These are phyloP conservation scores for Rhea americana DNA, from an alignment of 2,113 vertebrate species.

Conservation along the genomic window DNA sequence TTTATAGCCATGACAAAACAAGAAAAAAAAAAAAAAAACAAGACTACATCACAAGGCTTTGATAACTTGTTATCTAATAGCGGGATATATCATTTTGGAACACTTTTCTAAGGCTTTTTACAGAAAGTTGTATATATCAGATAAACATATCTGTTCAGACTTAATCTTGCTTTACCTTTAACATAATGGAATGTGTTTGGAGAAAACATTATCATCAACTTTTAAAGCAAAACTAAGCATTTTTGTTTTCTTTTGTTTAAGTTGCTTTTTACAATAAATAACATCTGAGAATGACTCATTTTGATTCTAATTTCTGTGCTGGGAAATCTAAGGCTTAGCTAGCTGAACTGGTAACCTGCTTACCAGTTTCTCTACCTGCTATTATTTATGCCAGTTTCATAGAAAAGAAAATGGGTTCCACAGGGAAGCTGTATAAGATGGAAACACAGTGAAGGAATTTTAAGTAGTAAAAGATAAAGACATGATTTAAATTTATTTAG, in stretches of 20 bases:
- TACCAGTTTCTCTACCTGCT: conserved; percentile 33
- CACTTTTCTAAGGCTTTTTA: neutral
- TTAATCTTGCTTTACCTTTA: neutral
- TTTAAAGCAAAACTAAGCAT: neutral
- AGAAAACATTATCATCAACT: neutral
- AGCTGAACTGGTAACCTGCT: neutral
- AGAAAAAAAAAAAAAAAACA: neutral
- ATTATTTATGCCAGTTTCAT: conserved; percentile 25
- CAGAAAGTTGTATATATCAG: neutral
- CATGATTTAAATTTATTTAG: conserved; percentile 53
- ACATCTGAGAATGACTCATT: neutral
- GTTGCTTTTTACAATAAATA: neutral
- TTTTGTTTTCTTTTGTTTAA: neutral
- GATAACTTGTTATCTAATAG: neutral
- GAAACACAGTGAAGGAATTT: conserved; percentile 22
- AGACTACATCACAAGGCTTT: neutral
- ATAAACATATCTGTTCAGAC: neutral
- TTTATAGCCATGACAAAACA: neutral
- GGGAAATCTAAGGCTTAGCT: neutral
- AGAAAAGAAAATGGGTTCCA: conserved; percentile 30
- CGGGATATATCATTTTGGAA: neutral
- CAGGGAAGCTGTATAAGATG: conserved; percentile 16
- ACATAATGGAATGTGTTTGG: neutral
- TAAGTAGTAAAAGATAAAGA: conserved; percentile 26
- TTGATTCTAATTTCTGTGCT: neutral